Percentiles rank a stretch among this genome's conserved stretches.
phyloP scores from a whole-genome alignment of 2,113 vertebrate genomes.

The Gracilinanus agilis region DNA sequence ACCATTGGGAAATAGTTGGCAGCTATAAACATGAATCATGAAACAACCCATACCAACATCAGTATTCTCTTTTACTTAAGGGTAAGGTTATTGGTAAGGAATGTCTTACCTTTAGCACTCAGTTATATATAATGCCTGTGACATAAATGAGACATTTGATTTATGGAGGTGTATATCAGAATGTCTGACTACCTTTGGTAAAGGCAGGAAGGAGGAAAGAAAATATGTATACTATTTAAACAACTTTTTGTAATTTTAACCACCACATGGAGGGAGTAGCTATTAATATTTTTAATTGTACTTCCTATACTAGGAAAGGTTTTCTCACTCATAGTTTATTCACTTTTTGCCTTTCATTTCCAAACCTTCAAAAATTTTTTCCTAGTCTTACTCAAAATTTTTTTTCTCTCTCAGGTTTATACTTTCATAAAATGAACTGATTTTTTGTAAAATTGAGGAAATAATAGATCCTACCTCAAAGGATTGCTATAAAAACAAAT shows the following conservation, averaged over 20 bases:
- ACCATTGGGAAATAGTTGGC: constrained; percentile 17
- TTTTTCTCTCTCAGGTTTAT: neutral
- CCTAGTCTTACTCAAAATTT: neutral
- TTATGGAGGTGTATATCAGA: neutral
- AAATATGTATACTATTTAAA: neutral
- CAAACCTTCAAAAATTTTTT: neutral
- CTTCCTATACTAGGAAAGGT: neutral
- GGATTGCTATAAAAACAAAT: neutral
- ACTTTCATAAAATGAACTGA: neutral
- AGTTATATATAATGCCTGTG: accelerated
- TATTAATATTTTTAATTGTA: neutral
- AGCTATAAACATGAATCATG: constrained; percentile 65
- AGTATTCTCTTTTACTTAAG: constrained; percentile 40
- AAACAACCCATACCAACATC: constrained; percentile 45
- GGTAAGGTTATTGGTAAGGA: constrained; percentile 59
- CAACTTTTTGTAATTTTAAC: neutral
- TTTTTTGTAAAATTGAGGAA: neutral
- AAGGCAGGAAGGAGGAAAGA: neutral
- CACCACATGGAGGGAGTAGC: neutral
- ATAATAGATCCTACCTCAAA: neutral
- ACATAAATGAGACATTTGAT: constrained; percentile 13
- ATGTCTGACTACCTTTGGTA: neutral
- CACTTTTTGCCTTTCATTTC: neutral
- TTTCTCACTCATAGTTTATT: neutral
- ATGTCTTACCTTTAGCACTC: constrained; percentile 9